These are phyloP conservation scores for Phaetusa simplex DNA, from an alignment of 2,113 vertebrate genomes.

Conservation along the genomic window DNA sequence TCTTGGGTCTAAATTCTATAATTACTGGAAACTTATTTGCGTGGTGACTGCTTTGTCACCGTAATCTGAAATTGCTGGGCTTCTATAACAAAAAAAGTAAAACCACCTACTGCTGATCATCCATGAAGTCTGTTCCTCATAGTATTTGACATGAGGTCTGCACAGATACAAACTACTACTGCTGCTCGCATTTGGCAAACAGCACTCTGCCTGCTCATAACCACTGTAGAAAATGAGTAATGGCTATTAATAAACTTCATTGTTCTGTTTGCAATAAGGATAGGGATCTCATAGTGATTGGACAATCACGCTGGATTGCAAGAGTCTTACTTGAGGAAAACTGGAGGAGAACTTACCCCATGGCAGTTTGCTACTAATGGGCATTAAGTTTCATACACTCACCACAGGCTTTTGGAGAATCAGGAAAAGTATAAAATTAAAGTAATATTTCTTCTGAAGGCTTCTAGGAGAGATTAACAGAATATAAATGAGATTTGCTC, in stretches of 20 bases:
- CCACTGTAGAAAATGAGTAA: conserved; percentile 13
- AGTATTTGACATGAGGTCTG: not conserved
- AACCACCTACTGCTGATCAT: not conserved
- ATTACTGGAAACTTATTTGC: conserved; percentile 19
- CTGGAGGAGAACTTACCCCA: not conserved
- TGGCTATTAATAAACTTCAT: conserved; percentile 32
- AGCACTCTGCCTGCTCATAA: not conserved
- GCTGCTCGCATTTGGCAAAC: not conserved
- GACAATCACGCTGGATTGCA: not conserved
- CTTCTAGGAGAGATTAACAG: not conserved
- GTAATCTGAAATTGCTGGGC: not conserved
- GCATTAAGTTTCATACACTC: not conserved
- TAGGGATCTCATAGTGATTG: not conserved
- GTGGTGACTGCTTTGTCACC: not conserved
- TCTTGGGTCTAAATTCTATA: not conserved
- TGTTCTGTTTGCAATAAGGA: not conserved
- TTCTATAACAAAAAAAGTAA: not conserved
- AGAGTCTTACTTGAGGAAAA: not conserved
- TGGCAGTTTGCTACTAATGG: not conserved
- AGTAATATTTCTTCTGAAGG: conserved; percentile 37
- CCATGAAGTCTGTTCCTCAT: not conserved
- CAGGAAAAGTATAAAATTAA: not conserved
- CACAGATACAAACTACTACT: not conserved
- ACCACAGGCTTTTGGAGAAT: not conserved
- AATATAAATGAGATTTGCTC: not conserved